Base-by-base conservation (phyloP, 2,888 invertebrate species). In the Piscicola geometra region DNA sequence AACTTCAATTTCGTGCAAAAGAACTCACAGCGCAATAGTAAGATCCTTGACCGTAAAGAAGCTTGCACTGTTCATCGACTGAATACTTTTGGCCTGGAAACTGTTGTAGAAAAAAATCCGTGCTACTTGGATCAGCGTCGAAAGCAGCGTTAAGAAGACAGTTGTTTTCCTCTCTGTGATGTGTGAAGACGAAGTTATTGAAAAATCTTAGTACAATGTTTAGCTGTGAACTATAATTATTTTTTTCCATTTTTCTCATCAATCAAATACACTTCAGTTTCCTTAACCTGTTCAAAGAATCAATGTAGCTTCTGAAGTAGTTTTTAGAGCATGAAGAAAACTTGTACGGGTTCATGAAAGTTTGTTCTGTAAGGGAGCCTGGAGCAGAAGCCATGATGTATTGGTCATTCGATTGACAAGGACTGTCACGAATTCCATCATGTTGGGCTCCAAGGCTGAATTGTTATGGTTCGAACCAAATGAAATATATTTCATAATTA, bases 1-100 rank as follows among this genome's bases (percentile, higher is more conserved):
- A n/a, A n/a, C n/a, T n/a, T n/a, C n/a, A n/a, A n/a, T n/a, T n/a
- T n/a, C n/a, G n/a, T n/a, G 33, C 33, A 21, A 50, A 71, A 35
- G 79, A 79, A 78, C 81, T 80, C 78, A 76, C 83, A 78, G 81
- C 79, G 70, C 83, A 83, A 35, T 82, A 79, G 75, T 81, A 82
- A 12, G 83, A 82, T 0, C 69, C 73, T 9, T 76, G 76, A 21
- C 83, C 83, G 79, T 81, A 81, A 25, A 82, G 80, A 41, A 81
- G 77, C 25, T 79, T 76, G 68, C 83, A 83, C 75, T 83, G 83
- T 18, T 81, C 79, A 75, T 83, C 82, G n/a, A 81, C 79, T 25
- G 75, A 75, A 74, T 80, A 81, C 18, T 79, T 75, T 73, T 82
- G 82, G 0, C 83, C 83, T 1, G 83, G 83, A n/a, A 79, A 69